A percentile compares a stretch with the other conserved stretches of the same genome.
Conservation (phyloP, 1,140 invertebrate species). For the Alviniconcha marisindica region DNA sequence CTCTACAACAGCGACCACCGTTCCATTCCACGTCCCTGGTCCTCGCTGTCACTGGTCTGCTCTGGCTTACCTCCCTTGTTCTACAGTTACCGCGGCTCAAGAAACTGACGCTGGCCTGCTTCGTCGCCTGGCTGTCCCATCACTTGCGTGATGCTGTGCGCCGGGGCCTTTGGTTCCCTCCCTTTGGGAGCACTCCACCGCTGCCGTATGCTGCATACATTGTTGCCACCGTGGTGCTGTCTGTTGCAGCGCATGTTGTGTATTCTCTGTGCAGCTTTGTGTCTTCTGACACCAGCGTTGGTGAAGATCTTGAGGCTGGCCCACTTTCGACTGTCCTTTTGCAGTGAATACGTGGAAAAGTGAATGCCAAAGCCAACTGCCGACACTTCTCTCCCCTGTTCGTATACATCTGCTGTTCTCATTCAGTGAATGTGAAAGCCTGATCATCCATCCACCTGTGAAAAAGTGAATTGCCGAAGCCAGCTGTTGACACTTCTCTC, state of each 20-base stretch:
- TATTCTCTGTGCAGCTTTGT: neutral
- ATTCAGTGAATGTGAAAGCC: too few species aligned
- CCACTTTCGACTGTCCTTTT: neutral
- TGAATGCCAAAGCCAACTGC: too few species aligned
- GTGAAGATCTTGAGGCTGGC: neutral
- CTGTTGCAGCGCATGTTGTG: slow-evolving; percentile 28
- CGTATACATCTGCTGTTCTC: neutral
- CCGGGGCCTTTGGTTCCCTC: slow-evolving; percentile 68
- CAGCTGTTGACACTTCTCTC: neutral
- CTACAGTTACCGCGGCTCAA: neutral
- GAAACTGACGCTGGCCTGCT: slow-evolving; percentile 49
- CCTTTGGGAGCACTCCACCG: slow-evolving; percentile 59
- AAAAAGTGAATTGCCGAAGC: too few species aligned
- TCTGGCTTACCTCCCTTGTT: slow-evolving; percentile 40
- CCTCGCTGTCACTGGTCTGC: slow-evolving; percentile 44
- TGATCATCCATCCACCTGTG: too few species aligned
- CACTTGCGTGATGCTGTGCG: slow-evolving; percentile 68
- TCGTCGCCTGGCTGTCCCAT: slow-evolving; percentile 66
- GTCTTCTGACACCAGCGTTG: neutral
- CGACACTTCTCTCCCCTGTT: neutral
- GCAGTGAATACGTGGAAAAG: neutral
- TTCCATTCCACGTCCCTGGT: slow-evolving; percentile 66
- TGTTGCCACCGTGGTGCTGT: slow-evolving; percentile 32
- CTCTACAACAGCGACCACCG: slow-evolving; percentile 59
- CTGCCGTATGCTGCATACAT: slow-evolving; percentile 56